Evolutionary conservation across 2,797 vertebrate species (phyloP).

Genomic region (Protonibea diacanthus): DNA sequence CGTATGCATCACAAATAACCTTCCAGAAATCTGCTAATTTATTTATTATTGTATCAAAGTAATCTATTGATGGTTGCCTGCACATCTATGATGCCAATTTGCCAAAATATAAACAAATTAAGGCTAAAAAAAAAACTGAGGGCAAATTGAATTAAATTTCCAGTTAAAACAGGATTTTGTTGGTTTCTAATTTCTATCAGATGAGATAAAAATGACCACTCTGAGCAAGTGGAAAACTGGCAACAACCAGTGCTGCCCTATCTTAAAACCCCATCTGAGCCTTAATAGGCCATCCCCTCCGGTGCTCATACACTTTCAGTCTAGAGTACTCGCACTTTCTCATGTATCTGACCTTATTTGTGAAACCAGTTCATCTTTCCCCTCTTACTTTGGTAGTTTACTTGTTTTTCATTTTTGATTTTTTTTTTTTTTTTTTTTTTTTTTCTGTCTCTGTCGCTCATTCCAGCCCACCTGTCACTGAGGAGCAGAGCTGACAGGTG

Average conservation of each 20-base stretch:
- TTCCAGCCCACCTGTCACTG: slow-evolving; percentile 54
- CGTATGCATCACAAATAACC: not conserved
- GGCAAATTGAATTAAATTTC: not conserved
- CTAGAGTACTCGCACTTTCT: slow-evolving; percentile 4
- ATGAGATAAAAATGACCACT: slow-evolving; percentile 35
- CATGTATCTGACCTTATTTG: slow-evolving; percentile 45
- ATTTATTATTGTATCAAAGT: no score
- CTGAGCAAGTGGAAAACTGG: slow-evolving; percentile 35
- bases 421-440: no score
- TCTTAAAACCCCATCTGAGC: slow-evolving; percentile 34
- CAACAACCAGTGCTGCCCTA: slow-evolving; percentile 8
- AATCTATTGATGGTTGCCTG: not conserved
- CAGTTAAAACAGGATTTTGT: slow-evolving; percentile 4
- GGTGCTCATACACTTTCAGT: slow-evolving; percentile 30
- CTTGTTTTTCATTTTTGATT: slow-evolving; percentile 31
- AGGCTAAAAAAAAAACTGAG: not conserved
- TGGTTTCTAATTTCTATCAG: not conserved
- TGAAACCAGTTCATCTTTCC: slow-evolving; percentile 24
- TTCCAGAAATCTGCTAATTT: not conserved
- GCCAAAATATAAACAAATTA: not conserved
- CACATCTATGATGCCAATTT: not conserved
- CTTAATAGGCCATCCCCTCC: slow-evolving; percentile 23
- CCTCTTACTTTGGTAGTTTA: slow-evolving; percentile 29
- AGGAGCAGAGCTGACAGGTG: slow-evolving; percentile 58
- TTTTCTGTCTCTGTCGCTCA: slow-evolving; percentile 28